Percentiles rank a stretch among this genome's conserved stretches.
Evolutionary conservation across 2,113 vertebrate genomes (phyloP).

Genomic region (Picathartes gymnocephalus): DNA sequence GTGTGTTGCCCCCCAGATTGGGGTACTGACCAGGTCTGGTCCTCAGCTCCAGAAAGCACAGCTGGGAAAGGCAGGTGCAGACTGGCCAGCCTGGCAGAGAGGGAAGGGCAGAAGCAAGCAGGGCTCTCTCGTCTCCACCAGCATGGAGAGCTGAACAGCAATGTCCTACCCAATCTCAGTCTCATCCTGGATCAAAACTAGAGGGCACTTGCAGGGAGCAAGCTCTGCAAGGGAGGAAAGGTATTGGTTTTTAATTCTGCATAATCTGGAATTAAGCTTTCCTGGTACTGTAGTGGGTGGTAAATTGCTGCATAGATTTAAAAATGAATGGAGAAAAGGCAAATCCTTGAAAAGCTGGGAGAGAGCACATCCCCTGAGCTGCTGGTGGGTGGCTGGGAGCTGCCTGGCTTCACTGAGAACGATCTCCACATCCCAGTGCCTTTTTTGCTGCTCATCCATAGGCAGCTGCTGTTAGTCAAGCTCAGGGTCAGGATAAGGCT

Average conservation of each 20-base stretch:
- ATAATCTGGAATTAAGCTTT: background rate
- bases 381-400: background rate
- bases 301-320: background rate
- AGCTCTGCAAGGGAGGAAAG: background rate
- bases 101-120: background rate
- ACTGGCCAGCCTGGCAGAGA: background rate
- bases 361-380: fast-evolving
- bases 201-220: background rate
- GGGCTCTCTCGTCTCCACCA: background rate
- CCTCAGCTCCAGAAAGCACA: background rate
- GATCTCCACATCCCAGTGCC: background rate
- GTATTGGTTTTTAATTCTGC: background rate
- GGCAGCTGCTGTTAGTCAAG: background rate
- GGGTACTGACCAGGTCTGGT: background rate
- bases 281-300: background rate
- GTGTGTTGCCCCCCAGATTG: background rate
- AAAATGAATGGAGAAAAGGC: background rate
- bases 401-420: background rate
- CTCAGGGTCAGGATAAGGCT: background rate
- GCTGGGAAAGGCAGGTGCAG: background rate
- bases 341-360: background rate
- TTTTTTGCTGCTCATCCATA: background rate
- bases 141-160: background rate
- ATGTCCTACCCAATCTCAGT: background rate
- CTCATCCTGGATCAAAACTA: background rate